These are phyloP conservation scores for Chrysopa pallens DNA, from an alignment of 1,140 invertebrate genomes.

Conservation along the genomic window DNA sequence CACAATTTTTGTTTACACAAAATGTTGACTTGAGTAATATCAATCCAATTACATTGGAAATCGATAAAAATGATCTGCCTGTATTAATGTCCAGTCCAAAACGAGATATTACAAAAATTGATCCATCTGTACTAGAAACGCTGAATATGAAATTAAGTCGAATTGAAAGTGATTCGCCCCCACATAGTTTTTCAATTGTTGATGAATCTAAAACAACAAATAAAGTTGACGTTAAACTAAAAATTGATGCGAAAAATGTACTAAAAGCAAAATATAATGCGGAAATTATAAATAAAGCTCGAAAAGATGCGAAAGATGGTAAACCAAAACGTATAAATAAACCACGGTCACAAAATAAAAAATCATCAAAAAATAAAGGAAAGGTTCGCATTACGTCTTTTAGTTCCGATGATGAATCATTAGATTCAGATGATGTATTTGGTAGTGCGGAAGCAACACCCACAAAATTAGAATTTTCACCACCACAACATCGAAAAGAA, in stretches of 20 bases:
- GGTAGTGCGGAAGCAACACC: conserved; percentile 48
- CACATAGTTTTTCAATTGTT: conserved; percentile 35
- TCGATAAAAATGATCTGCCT: conserved; percentile 37
- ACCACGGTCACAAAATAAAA: conserved; percentile 28
- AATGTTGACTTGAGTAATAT: conserved; percentile 51
- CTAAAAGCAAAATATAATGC: not conserved
- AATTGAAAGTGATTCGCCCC: conserved; percentile 50
- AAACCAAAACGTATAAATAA: conserved; percentile 33
- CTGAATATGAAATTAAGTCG: conserved; percentile 50
- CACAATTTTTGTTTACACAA: conserved; percentile 42
- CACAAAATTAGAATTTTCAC: conserved; percentile 43
- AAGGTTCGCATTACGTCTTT: conserved; percentile 52
- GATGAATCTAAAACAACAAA: conserved; percentile 40
- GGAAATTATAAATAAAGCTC: not conserved
- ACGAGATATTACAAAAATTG: conserved; percentile 44
- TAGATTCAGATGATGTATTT: conserved; percentile 52
- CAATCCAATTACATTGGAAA: conserved; percentile 44
- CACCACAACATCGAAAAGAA: conserved; percentile 47
- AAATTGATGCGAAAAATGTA: conserved; percentile 3
- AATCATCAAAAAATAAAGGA: conserved; percentile 31
- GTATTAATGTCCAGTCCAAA: conserved; percentile 42
- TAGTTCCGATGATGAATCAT: conserved; percentile 48
- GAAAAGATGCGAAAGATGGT: conserved; percentile 17
- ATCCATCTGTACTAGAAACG: conserved; percentile 41
- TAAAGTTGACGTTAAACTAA: conserved; percentile 29